Base-by-base conservation (phyloP, 37 sponge, comb jelly and placozoan species). In the Halisarca cf. caerulea region DNA sequence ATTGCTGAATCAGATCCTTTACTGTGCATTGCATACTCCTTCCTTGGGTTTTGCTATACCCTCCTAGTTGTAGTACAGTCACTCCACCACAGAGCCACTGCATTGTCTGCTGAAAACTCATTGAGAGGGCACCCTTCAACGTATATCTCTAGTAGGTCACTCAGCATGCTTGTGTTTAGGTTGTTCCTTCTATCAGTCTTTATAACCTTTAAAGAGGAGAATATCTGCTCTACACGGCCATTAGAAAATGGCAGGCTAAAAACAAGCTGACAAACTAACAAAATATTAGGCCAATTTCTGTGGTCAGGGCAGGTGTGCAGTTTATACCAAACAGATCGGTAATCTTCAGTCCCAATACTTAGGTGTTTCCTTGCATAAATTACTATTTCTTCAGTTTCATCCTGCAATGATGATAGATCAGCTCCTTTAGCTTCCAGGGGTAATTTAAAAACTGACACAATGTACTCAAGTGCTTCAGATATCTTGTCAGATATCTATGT, bases 231-330 rank as follows among this genome's bases (percentile, higher is more conserved):
- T 40, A 87, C 87, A 51, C 60, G 72, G 58, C 82, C 24, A 55
- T 72, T 90, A 27, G 90, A 82, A 32, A 90, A 82, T 28, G 86
- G 90, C 18, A 90, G 80, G 54, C 90, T 90, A 45, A 90, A 90
- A 17, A 72, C 38, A 27, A 90, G 79, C n/a, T n/a, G n/a, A n/a
- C n/a, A n/a, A n/a, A n/a, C n/a, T n/a, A n/a, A n/a, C n/a, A n/a
- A n/a, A 24, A 80, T 44, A 54, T 86, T 84, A n/a, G 90, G 72
- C 87, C 91, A 90, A 33, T n/a, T 90, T 4, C 60, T 7, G 2
- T 55, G 58, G 82, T 86, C 91, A 69, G 81, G 85, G 32, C 73
- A 54, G 0, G 85, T 69, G 39, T 80, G 51, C 36, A 91, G 81
- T 80, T 91, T 86, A 82, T 86, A 91, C 78, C 83, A 88, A 53